Conservation (phyloP, 1,140 invertebrate genomes). For the Potamilus streckersoni region DNA sequence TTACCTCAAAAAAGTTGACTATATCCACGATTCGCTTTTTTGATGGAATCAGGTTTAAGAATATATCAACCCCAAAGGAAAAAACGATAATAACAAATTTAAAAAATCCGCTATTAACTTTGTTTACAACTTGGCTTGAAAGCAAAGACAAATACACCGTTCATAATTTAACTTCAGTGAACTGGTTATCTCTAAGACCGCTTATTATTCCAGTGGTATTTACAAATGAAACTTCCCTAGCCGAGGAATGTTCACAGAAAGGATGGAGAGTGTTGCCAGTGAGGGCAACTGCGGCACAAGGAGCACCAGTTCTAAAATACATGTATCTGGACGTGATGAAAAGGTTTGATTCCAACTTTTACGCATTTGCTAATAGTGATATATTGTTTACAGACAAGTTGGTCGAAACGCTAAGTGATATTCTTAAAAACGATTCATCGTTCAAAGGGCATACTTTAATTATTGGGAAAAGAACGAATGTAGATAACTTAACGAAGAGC, state of each 20-base stretch:
- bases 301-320: conserved; percentile 40
- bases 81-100: background rate
- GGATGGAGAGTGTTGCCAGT: conserved; percentile 34
- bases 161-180: conserved; percentile 37
- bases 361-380: conserved; percentile 44
- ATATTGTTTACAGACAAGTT: conserved; percentile 40
- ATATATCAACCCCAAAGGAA: too few species aligned
- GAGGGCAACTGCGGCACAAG: conserved; percentile 18
- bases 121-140: conserved; percentile 37
- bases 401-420: conserved; percentile 25
- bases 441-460: conserved; percentile 22
- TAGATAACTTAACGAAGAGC: conserved; percentile 30
- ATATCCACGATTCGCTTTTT: too few species aligned
- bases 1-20: too few species aligned
- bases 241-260: conserved; percentile 10
- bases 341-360: conserved; percentile 35
- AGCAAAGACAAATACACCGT: conserved; percentile 30
- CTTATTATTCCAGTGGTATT: conserved; percentile 38
- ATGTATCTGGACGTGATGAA: conserved; percentile 41
- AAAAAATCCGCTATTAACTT: conserved; percentile 26
- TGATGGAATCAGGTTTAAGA: too few species aligned
- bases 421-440: background rate
- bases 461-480: conserved; percentile 38
- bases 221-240: conserved; percentile 26
- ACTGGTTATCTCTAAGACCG: conserved; percentile 38